A percentile compares a stretch with the other conserved stretches of the same genome.
phyloP scores from a whole-genome alignment of 2,113 vertebrate species.

The Oplegnathus fasciatus region DNA sequence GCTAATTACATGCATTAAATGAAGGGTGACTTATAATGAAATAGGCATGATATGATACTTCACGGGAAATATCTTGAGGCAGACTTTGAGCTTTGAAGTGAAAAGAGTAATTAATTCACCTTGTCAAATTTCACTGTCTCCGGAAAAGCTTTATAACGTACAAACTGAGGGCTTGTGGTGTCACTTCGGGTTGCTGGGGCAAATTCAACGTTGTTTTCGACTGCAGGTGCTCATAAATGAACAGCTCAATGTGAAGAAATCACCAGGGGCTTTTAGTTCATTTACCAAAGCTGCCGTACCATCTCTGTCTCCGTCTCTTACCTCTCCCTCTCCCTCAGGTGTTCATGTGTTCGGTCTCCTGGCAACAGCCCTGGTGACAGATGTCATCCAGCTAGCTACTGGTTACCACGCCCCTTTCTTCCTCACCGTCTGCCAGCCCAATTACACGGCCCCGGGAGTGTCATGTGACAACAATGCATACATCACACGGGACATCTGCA shows the following conservation, averaged over 20 bases:
- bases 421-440: conserved; percentile 97
- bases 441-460: conserved; percentile 93
- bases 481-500: conserved; percentile 95
- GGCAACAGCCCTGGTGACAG: conserved; percentile 95
- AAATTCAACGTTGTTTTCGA: not conserved
- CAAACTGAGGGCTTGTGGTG: conserved; percentile 14
- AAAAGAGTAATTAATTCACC: conserved; percentile 64
- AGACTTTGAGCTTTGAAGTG: conserved; percentile 70
- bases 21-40: conserved; percentile 60
- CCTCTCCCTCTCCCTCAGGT: conserved; percentile 80
- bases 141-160: not conserved
- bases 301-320: conserved; percentile 17
- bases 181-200: conserved; percentile 20
- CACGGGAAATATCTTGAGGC: conserved; percentile 55
- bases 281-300: conserved; percentile 28
- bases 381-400: conserved; percentile 96
- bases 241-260: conserved; percentile 16
- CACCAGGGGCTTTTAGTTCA: conserved; percentile 54
- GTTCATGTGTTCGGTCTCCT: conserved; percentile 97
- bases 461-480: conserved; percentile 94
- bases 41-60: conserved; percentile 40
- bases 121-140: conserved; percentile 41
- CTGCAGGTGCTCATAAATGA: conserved; percentile 46
- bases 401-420: conserved; percentile 98
- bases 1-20: conserved; percentile 64